Percentiles rank a stretch among this genome's conserved stretches.
Evolutionary conservation across 2,888 invertebrate species (phyloP).

Genomic region (Dicycla oo): DNA sequence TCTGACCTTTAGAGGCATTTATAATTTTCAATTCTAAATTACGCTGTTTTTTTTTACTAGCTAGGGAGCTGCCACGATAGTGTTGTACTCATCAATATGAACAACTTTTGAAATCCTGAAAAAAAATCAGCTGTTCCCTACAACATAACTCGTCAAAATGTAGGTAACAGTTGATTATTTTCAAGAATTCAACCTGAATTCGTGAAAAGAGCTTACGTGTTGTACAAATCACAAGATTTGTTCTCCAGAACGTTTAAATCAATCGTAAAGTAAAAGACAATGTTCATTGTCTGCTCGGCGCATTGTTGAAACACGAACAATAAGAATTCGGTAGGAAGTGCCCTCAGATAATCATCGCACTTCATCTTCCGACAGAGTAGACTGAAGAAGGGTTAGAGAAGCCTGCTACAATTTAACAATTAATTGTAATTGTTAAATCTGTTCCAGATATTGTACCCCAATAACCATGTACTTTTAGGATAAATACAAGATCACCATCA

Average conservation of each 20-base stretch:
- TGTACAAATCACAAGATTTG: neutral
- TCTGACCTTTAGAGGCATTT: fast-evolving
- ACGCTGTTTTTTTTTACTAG: too few species aligned
- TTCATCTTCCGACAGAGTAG: conserved; percentile 75
- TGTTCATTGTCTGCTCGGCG: conserved; percentile 71
- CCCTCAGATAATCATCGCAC: conserved; percentile 78
- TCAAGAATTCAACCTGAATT: too few species aligned
- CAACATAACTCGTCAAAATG: too few species aligned
- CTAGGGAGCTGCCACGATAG: too few species aligned
- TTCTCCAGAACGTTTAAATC: conserved; percentile 16
- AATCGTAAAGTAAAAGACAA: conserved; percentile 60
- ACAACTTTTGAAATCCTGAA: too few species aligned
- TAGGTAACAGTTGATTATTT: too few species aligned
- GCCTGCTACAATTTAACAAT: neutral
- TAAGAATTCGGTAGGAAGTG: conserved; percentile 78
- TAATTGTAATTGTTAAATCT: too few species aligned
- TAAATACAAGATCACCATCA: too few species aligned
- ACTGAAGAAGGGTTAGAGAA: conserved; percentile 60
- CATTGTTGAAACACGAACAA: conserved; percentile 79
- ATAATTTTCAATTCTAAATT: neutral
- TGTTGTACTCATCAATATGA: too few species aligned
- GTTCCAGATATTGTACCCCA: too few species aligned
- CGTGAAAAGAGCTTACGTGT: neutral
- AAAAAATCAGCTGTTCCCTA: too few species aligned
- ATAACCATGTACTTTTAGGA: too few species aligned